Percentiles rank a stretch among this genome's conserved stretches.
Conservation (phyloP, 2,888 invertebrate genomes). For the Drosophila infuscata region DNA sequence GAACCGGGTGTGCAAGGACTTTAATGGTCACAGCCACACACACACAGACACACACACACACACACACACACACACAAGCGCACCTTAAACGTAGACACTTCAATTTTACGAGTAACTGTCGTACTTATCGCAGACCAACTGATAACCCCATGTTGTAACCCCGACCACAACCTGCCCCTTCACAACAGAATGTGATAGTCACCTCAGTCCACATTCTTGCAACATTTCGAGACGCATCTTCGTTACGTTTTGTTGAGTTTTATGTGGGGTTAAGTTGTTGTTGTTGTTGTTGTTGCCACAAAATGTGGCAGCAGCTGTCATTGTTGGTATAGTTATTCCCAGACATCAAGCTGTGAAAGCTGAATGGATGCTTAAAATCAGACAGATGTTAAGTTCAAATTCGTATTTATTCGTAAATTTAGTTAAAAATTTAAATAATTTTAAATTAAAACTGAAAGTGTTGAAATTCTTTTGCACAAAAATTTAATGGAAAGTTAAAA, state of each 20-base stretch:
- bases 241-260: slow-evolving; percentile 62
- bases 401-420: background rate
- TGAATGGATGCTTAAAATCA: background rate
- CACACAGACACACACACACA: slow-evolving; percentile 11
- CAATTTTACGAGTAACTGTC: slow-evolving; percentile 52
- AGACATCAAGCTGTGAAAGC: background rate
- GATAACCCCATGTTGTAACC: slow-evolving; percentile 22
- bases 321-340: slow-evolving; percentile 21
- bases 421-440: background rate
- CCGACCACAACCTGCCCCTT: background rate
- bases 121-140: slow-evolving; percentile 55
- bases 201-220: slow-evolving; percentile 27
- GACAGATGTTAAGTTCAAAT: background rate
- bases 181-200: slow-evolving; percentile 24
- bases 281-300: slow-evolving; percentile 34
- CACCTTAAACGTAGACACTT: slow-evolving; percentile 46
- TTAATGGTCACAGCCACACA: slow-evolving; percentile 35
- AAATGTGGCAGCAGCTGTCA: slow-evolving; percentile 41
- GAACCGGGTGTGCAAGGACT: slow-evolving; percentile 30
- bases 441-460: background rate
- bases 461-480: background rate
- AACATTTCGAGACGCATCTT: slow-evolving; percentile 46
- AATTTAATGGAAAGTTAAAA: background rate
- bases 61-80: slow-evolving; percentile 9
- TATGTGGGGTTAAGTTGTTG: slow-evolving; percentile 55